Percentiles rank a stretch among this genome's conserved stretches.
Evolutionary conservation across 2,113 vertebrate genomes (phyloP).

Genomic region (Forbesichthys papilliferus): DNA sequence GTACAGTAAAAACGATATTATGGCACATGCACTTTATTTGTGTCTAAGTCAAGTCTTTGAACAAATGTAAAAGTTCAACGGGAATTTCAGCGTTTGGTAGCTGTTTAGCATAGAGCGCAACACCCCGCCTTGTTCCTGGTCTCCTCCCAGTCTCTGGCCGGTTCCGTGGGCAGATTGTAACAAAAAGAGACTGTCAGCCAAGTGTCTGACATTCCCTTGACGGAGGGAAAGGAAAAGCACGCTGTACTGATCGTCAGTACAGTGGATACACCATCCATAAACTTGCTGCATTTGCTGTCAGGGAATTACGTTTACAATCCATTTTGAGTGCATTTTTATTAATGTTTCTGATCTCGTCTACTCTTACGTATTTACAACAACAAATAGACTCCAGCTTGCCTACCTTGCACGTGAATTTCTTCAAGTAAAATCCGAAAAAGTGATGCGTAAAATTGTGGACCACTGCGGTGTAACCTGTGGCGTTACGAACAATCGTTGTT

Average conservation of each 20-base stretch:
- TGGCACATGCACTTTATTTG: no score
- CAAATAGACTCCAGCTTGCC: background rate
- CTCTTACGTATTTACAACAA: background rate
- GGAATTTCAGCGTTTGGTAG: no score
- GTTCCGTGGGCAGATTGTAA: constrained; percentile 1
- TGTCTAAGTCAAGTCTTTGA: no score
- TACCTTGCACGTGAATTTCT: background rate
- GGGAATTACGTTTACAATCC: constrained; percentile 3
- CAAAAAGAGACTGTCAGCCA: background rate
- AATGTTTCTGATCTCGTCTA: background rate
- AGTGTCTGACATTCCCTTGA: background rate
- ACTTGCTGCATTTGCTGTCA: no score
- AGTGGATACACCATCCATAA: no score
- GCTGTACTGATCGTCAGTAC: no score
- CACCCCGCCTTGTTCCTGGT: constrained; percentile 5
- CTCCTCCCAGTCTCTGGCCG: background rate
- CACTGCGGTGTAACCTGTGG: background rate
- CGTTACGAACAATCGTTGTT: background rate
- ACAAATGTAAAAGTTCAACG: no score
- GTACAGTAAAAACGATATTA: no score
- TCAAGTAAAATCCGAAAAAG: background rate
- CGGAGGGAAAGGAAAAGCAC: background rate
- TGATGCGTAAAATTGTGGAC: constrained; percentile 8
- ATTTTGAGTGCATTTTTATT: background rate
- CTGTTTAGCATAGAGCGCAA: background rate